Conservation (phyloP, 2,797 vertebrate species). For the Petrocephalus sullivani region DNA sequence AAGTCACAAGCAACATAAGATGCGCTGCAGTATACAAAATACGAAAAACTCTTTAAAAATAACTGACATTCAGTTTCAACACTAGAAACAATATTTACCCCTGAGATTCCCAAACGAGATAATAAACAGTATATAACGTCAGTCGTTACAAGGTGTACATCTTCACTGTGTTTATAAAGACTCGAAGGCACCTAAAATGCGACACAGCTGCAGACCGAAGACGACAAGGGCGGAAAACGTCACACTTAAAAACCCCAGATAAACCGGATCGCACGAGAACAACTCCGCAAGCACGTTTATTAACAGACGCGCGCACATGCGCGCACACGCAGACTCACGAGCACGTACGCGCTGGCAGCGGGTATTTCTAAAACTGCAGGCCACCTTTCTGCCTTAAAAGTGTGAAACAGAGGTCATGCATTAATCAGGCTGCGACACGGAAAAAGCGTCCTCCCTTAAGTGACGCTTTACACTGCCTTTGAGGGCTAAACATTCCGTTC, state of each 20-base stretch:
- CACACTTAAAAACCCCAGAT: constrained; percentile 44
- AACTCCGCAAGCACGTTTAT: neutral
- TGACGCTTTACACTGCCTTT: neutral
- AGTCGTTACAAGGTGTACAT: constrained; percentile 15
- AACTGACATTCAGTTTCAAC: constrained; percentile 44
- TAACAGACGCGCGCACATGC: constrained; percentile 14
- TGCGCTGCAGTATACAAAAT: constrained; percentile 64
- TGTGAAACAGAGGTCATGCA: neutral
- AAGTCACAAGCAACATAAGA: constrained; percentile 72
- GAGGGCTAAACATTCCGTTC: neutral
- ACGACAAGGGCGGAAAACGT: neutral
- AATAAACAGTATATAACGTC: neutral
- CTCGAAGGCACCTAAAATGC: constrained; percentile 17
- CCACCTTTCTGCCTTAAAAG: neutral
- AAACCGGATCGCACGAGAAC: neutral
- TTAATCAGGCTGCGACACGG: neutral
- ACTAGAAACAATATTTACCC: constrained; percentile 50
- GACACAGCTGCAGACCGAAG: neutral
- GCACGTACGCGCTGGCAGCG: neutral
- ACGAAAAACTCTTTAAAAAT: constrained; percentile 58
- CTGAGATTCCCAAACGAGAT: constrained; percentile 70
- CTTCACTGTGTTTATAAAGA: constrained; percentile 5
- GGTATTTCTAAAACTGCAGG: neutral
- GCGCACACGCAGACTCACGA: neutral
- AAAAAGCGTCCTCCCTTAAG: neutral